Evolutionary conservation across 2,797 vertebrate species (phyloP).

Genomic region (Syngnathus acus): DNA sequence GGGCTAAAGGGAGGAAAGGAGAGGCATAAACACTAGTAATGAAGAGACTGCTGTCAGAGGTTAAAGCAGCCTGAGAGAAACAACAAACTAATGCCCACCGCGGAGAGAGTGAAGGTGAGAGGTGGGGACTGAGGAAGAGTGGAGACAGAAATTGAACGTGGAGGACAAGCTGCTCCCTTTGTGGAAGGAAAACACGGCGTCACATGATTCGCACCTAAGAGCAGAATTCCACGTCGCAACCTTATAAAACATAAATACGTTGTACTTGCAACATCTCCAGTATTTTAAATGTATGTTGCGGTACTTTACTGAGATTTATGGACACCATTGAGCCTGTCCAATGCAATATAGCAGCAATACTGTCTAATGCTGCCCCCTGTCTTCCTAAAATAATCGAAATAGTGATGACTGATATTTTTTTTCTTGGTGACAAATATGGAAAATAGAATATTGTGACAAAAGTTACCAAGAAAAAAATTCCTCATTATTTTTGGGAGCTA

Average conservation of each 20-base stretch:
- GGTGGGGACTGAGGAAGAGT: slow-evolving; percentile 32
- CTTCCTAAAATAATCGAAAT: slow-evolving; percentile 30
- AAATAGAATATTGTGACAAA: not conserved
- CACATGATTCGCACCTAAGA: slow-evolving; percentile 8
- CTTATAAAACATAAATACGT: not conserved
- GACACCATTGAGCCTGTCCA: not conserved
- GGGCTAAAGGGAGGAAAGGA: slow-evolving; percentile 56
- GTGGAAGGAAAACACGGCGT: slow-evolving; percentile 35
- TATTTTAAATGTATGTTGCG: slow-evolving; percentile 2
- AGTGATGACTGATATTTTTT: slow-evolving; percentile 14
- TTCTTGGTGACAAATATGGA: not conserved
- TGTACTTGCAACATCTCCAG: not conserved
- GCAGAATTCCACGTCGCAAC: slow-evolving; percentile 10
- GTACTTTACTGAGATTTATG: not conserved
- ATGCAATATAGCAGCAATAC: slow-evolving; percentile 15
- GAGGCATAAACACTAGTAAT: slow-evolving; percentile 73
- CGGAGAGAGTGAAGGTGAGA: slow-evolving; percentile 50
- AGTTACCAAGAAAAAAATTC: not conserved
- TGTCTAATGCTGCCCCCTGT: slow-evolving; percentile 75
- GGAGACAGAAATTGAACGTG: slow-evolving; percentile 37
- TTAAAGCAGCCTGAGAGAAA: slow-evolving; percentile 73
- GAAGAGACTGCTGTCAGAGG: slow-evolving; percentile 73
- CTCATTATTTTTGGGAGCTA: not conserved
- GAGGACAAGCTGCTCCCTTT: slow-evolving; percentile 42
- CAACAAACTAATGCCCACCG: slow-evolving; percentile 74